Base-by-base conservation (phyloP, 2,113 vertebrate species). In the Cynocephalus volans region DNA sequence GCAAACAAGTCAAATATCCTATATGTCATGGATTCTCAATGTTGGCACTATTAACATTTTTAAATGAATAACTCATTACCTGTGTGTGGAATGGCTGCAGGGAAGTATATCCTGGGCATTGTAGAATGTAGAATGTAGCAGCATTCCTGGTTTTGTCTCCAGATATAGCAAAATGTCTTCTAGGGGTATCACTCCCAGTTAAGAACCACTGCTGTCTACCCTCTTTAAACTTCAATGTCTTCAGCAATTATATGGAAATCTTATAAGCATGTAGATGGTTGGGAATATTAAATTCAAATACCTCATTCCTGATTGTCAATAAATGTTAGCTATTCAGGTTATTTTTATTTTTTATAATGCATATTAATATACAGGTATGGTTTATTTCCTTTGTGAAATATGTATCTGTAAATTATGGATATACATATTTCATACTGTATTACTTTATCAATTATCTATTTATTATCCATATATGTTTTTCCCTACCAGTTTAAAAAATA, bases 71-170 rank as follows among this genome's bases (percentile, higher is more conserved):
- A 10, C n/a, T 10, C 4, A 18, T 72, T 28, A 62, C 41, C 1
- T 79, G 17, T 79, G 2, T 79, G 15, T 31, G 41, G 41, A 41
- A 41, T 41, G 41, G 41, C 41, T 41, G 41, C 41, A 41, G 41
- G 6, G 12, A 31, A 36, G 13, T 23, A 11, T n/a, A 31, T 56
- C 0, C 1, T 62, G 18, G 23, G 4, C 17, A 56, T 7, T n/a
- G 8, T 13, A 85, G 2, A 10, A 36, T 45, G 6, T 60, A 7
- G 24, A 18, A 23, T 41, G 41, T 41, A 41, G 41, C 0, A 26
- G 26, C 17, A 50, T 60, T 4, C 4, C 50, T 62, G 15, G 12
- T 0, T 41, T 41, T 41, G 41, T 41, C 41, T 41, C 41, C 41
- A 41, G 41, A 41, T 41, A 41, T 41, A 41, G 41, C 41, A 41